Evolutionary conservation across 2,797 vertebrate species (phyloP).

Genomic region (Sandelia bainsii): DNA sequence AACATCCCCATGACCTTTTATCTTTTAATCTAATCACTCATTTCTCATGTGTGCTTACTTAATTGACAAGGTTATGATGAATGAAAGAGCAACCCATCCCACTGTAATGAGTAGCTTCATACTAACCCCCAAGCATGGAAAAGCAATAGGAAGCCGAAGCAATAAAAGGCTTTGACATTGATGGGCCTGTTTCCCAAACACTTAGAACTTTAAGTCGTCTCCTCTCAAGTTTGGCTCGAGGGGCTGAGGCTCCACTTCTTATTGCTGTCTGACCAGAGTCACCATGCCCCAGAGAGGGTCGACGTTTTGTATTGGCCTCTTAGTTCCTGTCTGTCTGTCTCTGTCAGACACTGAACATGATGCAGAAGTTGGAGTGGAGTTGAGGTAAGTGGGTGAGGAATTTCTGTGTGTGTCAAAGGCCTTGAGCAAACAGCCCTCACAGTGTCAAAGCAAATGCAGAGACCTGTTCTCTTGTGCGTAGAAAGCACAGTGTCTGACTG

Average conservation of each 20-base stretch:
- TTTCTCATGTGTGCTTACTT: constrained; percentile 69
- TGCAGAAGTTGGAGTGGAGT: constrained; percentile 43
- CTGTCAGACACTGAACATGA: constrained; percentile 41
- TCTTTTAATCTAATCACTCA: constrained; percentile 56
- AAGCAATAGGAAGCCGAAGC: constrained; percentile 83
- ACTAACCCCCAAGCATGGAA: constrained; percentile 74
- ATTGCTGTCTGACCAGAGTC: constrained; percentile 79
- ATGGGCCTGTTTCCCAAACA: constrained; percentile 83
- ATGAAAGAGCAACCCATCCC: constrained; percentile 72
- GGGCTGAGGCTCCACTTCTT: constrained; percentile 71
- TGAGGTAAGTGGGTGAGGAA: constrained; percentile 82
- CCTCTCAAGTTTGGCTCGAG: constrained; percentile 75
- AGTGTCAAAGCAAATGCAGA: constrained; percentile 69
- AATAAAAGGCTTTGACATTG: constrained; percentile 83
- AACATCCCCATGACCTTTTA: constrained; percentile 51
- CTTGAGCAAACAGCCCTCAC: constrained; percentile 82
- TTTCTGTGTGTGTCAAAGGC: constrained; percentile 79
- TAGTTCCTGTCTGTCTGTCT: constrained; percentile 58
- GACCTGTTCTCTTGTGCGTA: constrained; percentile 32
- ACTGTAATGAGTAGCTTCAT: constrained; percentile 60
- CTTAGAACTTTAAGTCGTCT: constrained; percentile 74
- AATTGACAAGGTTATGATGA: constrained; percentile 74
- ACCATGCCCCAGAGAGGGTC: constrained; percentile 69
- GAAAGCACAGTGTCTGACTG: constrained; percentile 2
- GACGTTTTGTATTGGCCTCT: constrained; percentile 57